These are phyloP conservation scores for Sminthurinus aureus DNA, from an alignment of 2,888 invertebrate species.

Conservation along the genomic window DNA sequence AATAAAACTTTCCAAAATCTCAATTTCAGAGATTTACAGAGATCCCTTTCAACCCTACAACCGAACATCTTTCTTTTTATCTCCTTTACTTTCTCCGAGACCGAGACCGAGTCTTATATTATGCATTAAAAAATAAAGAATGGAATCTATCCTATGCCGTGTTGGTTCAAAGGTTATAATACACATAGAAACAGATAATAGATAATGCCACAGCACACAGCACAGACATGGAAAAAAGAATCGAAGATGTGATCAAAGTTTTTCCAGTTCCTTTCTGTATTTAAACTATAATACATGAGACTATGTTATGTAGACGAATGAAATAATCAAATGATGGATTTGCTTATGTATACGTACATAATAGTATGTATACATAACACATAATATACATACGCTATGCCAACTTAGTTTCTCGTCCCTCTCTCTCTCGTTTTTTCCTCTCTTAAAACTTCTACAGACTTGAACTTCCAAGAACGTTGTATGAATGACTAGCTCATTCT, in stretches of 20 bases:
- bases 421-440: no score
- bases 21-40: background rate
- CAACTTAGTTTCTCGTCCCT: no score
- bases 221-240: background rate
- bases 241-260: background rate
- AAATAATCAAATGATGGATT: constrained; percentile 1
- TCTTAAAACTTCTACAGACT: no score
- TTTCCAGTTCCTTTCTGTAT: background rate
- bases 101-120: no score
- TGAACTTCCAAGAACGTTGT: no score
- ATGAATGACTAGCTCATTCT: no score
- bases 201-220: background rate
- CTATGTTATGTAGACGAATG: background rate
- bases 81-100: no score
- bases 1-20: background rate
- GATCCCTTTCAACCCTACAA: background rate
- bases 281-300: background rate
- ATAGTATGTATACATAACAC: no score
- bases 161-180: background rate
- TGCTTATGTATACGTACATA: background rate
- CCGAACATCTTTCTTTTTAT: no score
- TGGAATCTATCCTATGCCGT: background rate
- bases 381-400: no score
- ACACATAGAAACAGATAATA: background rate
- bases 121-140: background rate